Evolutionary conservation across 2,888 invertebrate species (phyloP), one percentile per base, ranked within the genome.

Genomic region (Rutpela maculata): DNA sequence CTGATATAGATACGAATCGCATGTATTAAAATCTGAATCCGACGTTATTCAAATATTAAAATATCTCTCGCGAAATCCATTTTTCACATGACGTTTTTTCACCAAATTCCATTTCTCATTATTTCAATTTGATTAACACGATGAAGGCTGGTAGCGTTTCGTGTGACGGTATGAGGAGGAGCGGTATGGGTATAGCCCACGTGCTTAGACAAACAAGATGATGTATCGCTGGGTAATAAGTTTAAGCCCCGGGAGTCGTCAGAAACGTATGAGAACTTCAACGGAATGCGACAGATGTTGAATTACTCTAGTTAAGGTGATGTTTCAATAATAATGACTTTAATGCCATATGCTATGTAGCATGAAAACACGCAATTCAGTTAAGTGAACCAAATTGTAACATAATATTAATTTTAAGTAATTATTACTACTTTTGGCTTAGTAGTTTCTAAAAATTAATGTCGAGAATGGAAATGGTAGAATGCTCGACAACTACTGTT

Each of bases 171-270:
- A 18, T 43, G 60, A 68, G 57, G 12, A 38, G 43, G 60, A 69
- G 69, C 19, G 60, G 43, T 43, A 60, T 43, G 60, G 59, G 43
- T 70, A 70, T 70, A 70, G 43, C 70, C 70, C 70, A 72, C 72
- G 72, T 72, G 72, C 70, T 72, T 63, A 72, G 63, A 72, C 72
- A 72, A 72, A 72, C 72, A 72, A 72, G 72, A 72, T 72, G 72
- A 72, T 72, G 72, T 72, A 72, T 72, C 72, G 63, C 55, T 43
- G 62, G 63, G 63, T 72, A 72, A 72, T 72, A 72, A 63, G 72
- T 72, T 72, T 72, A 62, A 72, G 72, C 72, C 55, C 31, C 38
- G 70, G 60, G 72, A 72, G 72, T 72, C 63, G 72, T 72, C 72
- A 72, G 72, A 50, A 72, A 72, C 72, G 72, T 72, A 63, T 63